These are phyloP conservation scores for Ellobius talpinus DNA, from an alignment of 2,113 vertebrate species.

Conservation along the genomic window DNA sequence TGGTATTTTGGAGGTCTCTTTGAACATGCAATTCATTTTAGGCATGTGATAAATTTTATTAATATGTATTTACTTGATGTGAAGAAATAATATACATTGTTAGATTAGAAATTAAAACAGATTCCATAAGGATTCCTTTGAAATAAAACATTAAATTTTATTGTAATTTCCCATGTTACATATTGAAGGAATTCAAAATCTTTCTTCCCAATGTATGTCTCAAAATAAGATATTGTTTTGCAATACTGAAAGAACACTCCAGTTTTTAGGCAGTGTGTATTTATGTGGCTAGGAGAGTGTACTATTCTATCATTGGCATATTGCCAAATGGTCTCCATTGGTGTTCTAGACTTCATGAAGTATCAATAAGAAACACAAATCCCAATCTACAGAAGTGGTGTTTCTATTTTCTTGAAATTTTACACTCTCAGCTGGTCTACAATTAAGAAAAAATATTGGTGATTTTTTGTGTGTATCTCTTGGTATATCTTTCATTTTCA, in stretches of 20 bases:
- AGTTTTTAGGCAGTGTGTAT: not conserved
- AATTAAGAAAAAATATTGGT: not conserved
- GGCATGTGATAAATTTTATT: not conserved
- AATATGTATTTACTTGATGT: not conserved
- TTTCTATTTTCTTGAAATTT: conserved; percentile 31
- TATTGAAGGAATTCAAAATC: not conserved
- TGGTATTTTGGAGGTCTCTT: not conserved
- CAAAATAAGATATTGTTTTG: not conserved
- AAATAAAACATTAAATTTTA: not conserved
- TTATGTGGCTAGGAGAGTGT: not conserved
- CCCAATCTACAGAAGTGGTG: not conserved
- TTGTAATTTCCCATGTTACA: not conserved
- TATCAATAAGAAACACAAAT: not conserved
- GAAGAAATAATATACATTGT: not conserved
- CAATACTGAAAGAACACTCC: not conserved
- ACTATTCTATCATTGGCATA: not conserved
- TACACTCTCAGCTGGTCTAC: not conserved
- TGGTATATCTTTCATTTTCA: not conserved
- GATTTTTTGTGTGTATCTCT: not conserved
- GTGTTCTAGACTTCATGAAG: not conserved
- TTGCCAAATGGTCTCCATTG: not conserved
- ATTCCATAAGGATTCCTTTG: not conserved
- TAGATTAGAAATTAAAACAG: not conserved
- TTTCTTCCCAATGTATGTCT: not conserved
- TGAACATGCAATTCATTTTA: not conserved